Evolutionary conservation across 2,888 invertebrate species (phyloP).

Genomic region (Tethea ocularis): DNA sequence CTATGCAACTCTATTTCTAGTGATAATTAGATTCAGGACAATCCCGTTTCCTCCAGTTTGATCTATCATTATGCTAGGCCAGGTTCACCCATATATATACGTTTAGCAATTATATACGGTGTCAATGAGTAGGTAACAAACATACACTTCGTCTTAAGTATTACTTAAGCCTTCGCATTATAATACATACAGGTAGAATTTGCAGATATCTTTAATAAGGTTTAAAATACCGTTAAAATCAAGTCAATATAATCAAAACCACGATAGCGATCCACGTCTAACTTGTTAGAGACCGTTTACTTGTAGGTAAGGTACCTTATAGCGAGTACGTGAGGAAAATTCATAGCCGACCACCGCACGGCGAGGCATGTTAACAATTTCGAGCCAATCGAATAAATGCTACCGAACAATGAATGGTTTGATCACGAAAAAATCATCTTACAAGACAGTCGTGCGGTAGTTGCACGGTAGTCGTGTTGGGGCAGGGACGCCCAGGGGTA

Average conservation of each 20-base stretch:
- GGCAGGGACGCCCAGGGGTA: constrained; percentile 20
- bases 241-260: constrained; percentile 13
- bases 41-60: no score
- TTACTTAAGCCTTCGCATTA: no score
- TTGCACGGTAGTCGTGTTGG: constrained; percentile 70
- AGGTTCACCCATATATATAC: no score
- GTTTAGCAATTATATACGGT: no score
- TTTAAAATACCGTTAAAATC: not conserved
- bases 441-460: constrained; percentile 75
- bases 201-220: no score
- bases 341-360: constrained; percentile 46
- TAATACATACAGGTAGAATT: no score
- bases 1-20: no score
- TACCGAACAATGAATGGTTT: constrained; percentile 79
- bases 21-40: no score
- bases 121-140: no score
- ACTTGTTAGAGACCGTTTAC: constrained; percentile 28
- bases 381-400: constrained; percentile 75
- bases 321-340: constrained; percentile 55
- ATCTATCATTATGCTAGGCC: no score
- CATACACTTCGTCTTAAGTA: no score
- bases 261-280: constrained; percentile 27
- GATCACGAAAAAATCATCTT: constrained; percentile 83
- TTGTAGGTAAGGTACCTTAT: constrained; percentile 22
- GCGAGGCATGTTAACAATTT: constrained; percentile 69